A percentile compares a stretch with the other conserved stretches of the same genome.
Evolutionary conservation across 2,797 vertebrate genomes (phyloP).

Genomic region (Malurus leucopterus): DNA sequence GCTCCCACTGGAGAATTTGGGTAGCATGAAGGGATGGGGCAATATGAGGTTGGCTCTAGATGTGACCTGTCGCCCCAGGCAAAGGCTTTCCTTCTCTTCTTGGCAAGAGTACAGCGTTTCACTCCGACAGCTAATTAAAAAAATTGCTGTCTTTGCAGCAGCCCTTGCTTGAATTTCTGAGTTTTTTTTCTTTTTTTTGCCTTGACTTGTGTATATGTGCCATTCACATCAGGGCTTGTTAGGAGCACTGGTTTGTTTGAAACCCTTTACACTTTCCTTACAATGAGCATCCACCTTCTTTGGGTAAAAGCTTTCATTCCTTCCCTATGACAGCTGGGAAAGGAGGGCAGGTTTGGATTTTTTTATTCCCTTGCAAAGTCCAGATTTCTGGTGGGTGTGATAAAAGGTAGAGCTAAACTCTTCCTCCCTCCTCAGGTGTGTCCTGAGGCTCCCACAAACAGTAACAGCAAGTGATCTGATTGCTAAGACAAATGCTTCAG

Average conservation of each 20-base stretch:
- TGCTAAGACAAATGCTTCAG: not conserved
- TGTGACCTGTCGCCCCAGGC: not conserved
- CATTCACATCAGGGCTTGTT: not conserved
- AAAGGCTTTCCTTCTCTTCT: not conserved
- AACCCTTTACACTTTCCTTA: not conserved
- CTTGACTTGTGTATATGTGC: not conserved
- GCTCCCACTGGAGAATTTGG: not conserved
- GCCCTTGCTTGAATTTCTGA: not conserved
- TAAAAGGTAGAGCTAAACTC: not conserved
- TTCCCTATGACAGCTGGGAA: not conserved
- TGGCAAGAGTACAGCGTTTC: not conserved
- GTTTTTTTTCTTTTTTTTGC: not conserved
- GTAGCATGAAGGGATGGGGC: not conserved
- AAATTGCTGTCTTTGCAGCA: not conserved
- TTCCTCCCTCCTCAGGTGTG: not conserved
- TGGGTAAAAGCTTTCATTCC: not conserved
- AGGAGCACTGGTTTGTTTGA: not conserved
- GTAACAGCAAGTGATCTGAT: not conserved
- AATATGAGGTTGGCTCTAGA: not conserved
- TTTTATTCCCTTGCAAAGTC: not conserved
- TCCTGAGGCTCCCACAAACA: not conserved
- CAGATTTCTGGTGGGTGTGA: not conserved
- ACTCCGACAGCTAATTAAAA: not conserved
- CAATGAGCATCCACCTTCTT: fast-evolving
- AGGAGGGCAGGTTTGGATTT: not conserved